phyloP scores from a whole-genome alignment of 2,113 vertebrate genomes.

The Upupa epops region DNA sequence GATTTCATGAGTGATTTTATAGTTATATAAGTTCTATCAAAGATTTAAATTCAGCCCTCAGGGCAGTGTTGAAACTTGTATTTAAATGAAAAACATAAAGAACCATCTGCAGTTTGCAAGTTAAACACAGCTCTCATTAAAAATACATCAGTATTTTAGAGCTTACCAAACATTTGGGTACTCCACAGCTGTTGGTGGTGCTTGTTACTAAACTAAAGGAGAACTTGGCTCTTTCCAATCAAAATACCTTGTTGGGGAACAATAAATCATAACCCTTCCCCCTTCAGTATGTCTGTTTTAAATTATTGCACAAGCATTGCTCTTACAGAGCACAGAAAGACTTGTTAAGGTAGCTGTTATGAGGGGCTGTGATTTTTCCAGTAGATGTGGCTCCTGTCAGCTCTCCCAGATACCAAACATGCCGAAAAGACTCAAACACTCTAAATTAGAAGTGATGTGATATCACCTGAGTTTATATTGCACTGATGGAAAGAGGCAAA shows the following conservation, averaged over 20 bases:
- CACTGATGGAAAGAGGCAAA: neutral
- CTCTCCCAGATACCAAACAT: too few relatives aligned
- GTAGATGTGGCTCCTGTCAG: neutral
- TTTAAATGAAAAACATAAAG: neutral
- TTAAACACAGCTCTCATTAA: neutral
- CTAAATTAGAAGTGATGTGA: neutral
- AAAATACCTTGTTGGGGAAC: neutral
- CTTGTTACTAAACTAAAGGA: neutral
- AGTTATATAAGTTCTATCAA: neutral
- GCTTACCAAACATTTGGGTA: neutral
- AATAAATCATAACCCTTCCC: neutral
- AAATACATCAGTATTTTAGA: slow-evolving; percentile 10
- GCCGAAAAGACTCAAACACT: neutral
- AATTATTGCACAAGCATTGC: too few relatives aligned
- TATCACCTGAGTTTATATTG: neutral
- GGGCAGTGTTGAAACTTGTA: neutral
- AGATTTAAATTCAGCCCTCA: slow-evolving; percentile 13
- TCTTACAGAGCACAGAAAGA: too few relatives aligned
- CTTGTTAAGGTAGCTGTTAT: neutral
- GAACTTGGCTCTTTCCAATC: neutral
- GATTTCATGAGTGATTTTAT: slow-evolving; percentile 1
- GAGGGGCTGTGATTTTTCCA: neutral
- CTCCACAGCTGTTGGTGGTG: neutral
- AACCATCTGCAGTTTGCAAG: neutral
- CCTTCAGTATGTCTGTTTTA: neutral